phyloP scores from a whole-genome alignment of 2,888 invertebrate genomes.

The Dryomyza anilis region DNA sequence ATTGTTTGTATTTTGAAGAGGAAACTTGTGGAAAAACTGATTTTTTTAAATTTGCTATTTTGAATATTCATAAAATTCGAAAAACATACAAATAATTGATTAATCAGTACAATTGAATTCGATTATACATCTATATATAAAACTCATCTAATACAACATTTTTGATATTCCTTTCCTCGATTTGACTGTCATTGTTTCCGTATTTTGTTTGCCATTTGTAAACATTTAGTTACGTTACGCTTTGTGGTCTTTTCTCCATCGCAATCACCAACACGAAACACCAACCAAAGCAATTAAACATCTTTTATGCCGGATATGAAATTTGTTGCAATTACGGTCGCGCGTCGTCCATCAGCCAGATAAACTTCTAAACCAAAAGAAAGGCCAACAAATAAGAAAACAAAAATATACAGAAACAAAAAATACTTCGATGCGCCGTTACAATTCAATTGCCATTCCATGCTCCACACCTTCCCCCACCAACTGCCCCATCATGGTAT shows the following conservation, averaged over 20 bases:
- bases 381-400: not conserved
- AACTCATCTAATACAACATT: too few relatives aligned
- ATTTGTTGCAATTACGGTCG: constrained; percentile 4
- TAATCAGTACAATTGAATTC: too few relatives aligned
- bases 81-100: too few relatives aligned
- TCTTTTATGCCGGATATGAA: constrained; percentile 13
- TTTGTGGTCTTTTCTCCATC: not conserved
- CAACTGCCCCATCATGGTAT: not conserved
- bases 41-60: too few relatives aligned
- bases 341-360: not conserved
- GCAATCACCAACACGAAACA: not conserved
- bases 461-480: not conserved
- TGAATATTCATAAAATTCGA: too few relatives aligned
- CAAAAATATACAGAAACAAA: not conserved
- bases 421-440: not conserved
- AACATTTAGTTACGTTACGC: too few relatives aligned
- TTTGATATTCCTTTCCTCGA: too few relatives aligned
- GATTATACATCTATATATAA: too few relatives aligned
- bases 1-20: too few relatives aligned
- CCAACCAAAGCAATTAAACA: constrained; percentile 14
- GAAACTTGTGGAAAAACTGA: too few relatives aligned
- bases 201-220: too few relatives aligned
- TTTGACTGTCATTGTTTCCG: too few relatives aligned
- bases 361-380: not conserved
- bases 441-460: not conserved